phyloP scores from a whole-genome alignment of 2,113 vertebrate genomes.

The Ascaphus truei region DNA sequence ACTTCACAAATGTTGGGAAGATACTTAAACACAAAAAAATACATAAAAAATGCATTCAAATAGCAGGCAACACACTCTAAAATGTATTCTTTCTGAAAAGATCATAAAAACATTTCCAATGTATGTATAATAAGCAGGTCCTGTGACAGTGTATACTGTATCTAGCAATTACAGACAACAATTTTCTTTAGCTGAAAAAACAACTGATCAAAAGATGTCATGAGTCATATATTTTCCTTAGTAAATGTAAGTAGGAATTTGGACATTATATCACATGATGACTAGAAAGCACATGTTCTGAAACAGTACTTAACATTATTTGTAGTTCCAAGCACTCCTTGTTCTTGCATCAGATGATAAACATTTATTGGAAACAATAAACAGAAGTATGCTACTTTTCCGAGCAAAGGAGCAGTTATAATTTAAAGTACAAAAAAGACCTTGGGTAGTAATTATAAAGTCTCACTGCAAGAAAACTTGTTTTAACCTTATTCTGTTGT shows the following conservation, averaged over 20 bases:
- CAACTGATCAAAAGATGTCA: slow-evolving; percentile 6
- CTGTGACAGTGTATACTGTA: neutral
- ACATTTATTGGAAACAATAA: slow-evolving; percentile 17
- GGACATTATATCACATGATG: slow-evolving; percentile 8
- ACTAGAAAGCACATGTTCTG: slow-evolving; percentile 17
- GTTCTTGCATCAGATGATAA: slow-evolving; percentile 31
- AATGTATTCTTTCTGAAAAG: too few relatives aligned
- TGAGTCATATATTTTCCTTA: neutral
- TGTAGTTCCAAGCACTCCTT: slow-evolving; percentile 18
- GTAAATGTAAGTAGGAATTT: slow-evolving; percentile 1
- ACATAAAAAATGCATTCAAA: too few relatives aligned
- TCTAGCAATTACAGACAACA: neutral
- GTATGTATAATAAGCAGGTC: too few relatives aligned
- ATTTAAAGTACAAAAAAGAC: neutral
- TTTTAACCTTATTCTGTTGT: too few relatives aligned
- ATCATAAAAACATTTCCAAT: too few relatives aligned
- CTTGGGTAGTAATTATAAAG: too few relatives aligned
- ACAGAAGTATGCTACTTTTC: slow-evolving; percentile 1
- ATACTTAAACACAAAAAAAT: too few relatives aligned
- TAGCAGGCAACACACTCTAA: too few relatives aligned
- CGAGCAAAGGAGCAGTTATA: neutral
- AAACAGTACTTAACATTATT: slow-evolving; percentile 29
- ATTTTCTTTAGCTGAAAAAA: neutral
- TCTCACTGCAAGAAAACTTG: too few relatives aligned
- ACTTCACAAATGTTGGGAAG: too few relatives aligned